Evolutionary conservation across 2,797 vertebrate species (phyloP), one percentile per base, ranked within the genome.

Genomic region (Chrosomus eos): DNA sequence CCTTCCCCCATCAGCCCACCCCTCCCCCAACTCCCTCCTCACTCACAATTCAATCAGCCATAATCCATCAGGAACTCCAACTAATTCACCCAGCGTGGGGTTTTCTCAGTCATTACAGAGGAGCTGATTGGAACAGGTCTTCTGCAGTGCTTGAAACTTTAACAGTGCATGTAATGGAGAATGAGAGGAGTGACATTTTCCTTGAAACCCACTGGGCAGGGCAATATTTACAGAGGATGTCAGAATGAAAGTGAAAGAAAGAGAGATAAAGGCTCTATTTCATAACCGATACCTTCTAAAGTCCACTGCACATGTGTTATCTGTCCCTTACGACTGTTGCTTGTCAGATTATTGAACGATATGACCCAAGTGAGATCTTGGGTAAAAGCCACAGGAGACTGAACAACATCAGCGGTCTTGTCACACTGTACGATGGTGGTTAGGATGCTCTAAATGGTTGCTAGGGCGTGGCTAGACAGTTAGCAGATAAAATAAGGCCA

Each of bases 21-120:
- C 88, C 83, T 84, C 85, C 81, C 84, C 85, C 87, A 80, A 40
- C 72, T 76, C 67, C 70, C 51, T 60, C n/a, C 43, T 78, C 48
- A 75, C 73, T 76, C 62, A 62, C 36, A 58, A 67, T 76, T 81
- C 58, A 33, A 75, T 75, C 51, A 36, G 31, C 31, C 55, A 55
- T 86, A 84, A 86, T 87, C 77, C 70, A 53, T 82, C 84, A 85
- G 76, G 10, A 68, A 70, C 66, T 73, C 68, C 73, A 81, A 40
- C 86, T 81, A 84, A 76, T 84, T 77, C 71, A 45, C 40, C 68
- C 83, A 82, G 81, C 72, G 38, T 71, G 74, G 33, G 62, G 31
- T 87, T 38, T 75, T 66, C 73, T 82, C 71, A 43, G 51, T 75
- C 81, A 80, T 38, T 38, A 70, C 45, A 18, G 19, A 76, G 45